phyloP scores from a whole-genome alignment of 2,888 invertebrate genomes.

The Ennomos fuscantarius region DNA sequence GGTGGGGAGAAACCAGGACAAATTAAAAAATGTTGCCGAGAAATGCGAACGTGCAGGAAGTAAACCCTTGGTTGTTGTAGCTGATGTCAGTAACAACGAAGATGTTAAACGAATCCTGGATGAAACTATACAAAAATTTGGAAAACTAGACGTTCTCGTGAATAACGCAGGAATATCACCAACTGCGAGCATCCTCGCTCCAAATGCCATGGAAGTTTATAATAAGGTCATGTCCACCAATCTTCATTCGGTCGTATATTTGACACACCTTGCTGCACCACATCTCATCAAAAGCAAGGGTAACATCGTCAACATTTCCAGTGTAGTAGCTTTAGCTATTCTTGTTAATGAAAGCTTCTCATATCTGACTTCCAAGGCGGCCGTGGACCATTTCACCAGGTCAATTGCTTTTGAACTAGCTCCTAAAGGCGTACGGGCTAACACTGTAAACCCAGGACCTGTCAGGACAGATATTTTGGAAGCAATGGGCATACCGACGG shows the following conservation, averaged over 20 bases:
- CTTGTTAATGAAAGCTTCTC: slow-evolving; percentile 13
- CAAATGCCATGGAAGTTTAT: slow-evolving; percentile 27
- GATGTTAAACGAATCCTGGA: slow-evolving; percentile 10
- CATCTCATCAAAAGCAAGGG: slow-evolving; percentile 67
- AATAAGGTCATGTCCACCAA: slow-evolving; percentile 34
- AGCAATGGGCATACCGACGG: background rate
- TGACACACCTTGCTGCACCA: slow-evolving; percentile 39
- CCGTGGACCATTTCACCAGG: slow-evolving; percentile 45
- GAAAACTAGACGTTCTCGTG: slow-evolving; percentile 35
- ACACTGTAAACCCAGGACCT: slow-evolving; percentile 44
- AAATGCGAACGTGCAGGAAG: background rate
- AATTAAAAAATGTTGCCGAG: slow-evolving; percentile 31
- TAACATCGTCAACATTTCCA: slow-evolving; percentile 89
- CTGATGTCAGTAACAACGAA: slow-evolving; percentile 2
- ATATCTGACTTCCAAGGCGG: slow-evolving; percentile 45
- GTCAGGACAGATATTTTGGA: slow-evolving; percentile 17
- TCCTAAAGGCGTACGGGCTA: slow-evolving; percentile 88
- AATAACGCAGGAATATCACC: slow-evolving; percentile 36
- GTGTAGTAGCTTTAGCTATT: slow-evolving; percentile 22
- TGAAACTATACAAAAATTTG: slow-evolving; percentile 11
- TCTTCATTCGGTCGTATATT: slow-evolving; percentile 28
- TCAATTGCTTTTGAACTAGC: slow-evolving; percentile 87
- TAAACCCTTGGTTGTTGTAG: too few species aligned
- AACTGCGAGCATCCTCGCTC: slow-evolving; percentile 8
- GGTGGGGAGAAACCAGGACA: slow-evolving; percentile 42